A percentile compares a stretch with the other conserved stretches of the same genome.
Evolutionary conservation across 1,140 invertebrate genomes (phyloP).

Genomic region (Ptiloglossa arizonensis): DNA sequence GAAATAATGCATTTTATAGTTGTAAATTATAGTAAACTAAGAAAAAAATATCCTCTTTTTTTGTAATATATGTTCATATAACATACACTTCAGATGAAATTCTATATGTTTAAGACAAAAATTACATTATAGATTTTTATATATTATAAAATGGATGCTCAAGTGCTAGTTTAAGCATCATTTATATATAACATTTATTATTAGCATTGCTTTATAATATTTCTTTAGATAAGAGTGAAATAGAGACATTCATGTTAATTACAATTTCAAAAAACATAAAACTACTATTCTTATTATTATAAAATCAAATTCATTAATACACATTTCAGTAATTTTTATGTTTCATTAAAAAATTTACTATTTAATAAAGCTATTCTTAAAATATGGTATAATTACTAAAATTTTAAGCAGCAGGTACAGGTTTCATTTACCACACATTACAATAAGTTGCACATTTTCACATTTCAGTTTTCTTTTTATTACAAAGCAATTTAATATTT

Average conservation of each 20-base stretch:
- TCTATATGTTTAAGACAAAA: not conserved
- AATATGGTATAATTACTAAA: conserved; percentile 29
- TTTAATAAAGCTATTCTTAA: not conserved
- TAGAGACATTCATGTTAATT: conserved; percentile 24
- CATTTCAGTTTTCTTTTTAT: conserved; percentile 3
- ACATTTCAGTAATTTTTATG: not conserved
- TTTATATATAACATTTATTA: conserved; percentile 13
- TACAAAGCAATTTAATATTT: conserved; percentile 13
- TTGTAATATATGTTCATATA: conserved; percentile 28
- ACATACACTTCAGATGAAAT: not conserved
- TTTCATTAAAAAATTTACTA: conserved; percentile 14
- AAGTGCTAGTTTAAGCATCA: conserved; percentile 10
- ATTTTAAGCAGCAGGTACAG: conserved; percentile 10
- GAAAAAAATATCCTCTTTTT: not conserved
- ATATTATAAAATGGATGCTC: not conserved
- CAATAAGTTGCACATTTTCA: conserved; percentile 16
- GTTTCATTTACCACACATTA: conserved; percentile 2
- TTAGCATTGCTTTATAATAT: conserved; percentile 6
- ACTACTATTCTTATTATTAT: conserved; percentile 8
- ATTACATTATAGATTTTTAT: conserved; percentile 24
- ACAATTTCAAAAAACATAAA: conserved; percentile 1
- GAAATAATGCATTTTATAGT: conserved; percentile 23
- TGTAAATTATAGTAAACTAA: conserved; percentile 18
- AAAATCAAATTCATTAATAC: conserved; percentile 11
- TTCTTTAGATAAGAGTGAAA: not conserved